A percentile compares a stretch with the other conserved stretches of the same genome.
Conservation (phyloP, 2,113 vertebrate species). For the Nesogale talazaci region DNA sequence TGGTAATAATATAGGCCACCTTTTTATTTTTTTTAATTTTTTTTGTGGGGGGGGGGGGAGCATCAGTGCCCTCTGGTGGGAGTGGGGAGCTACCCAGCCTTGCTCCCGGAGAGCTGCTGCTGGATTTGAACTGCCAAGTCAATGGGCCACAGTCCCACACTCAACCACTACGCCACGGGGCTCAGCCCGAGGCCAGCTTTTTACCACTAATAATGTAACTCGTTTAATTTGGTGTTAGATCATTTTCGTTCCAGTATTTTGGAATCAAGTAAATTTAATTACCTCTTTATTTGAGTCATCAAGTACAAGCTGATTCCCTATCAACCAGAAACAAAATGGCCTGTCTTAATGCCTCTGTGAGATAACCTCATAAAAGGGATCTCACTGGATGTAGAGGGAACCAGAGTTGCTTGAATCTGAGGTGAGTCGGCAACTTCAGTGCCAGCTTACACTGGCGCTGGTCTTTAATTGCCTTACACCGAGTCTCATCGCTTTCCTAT, state of each 20-base stretch:
- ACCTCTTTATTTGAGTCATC: neutral
- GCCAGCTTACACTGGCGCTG: too few relatives aligned
- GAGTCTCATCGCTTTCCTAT: neutral
- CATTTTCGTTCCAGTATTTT: neutral
- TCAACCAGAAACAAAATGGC: neutral
- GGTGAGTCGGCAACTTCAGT: neutral
- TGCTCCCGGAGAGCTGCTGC: too few relatives aligned
- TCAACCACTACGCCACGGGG: too few relatives aligned
- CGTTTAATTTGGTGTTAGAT: neutral
- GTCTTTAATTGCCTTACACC: too few relatives aligned
- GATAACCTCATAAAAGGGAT: neutral
- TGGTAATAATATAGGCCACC: neutral
- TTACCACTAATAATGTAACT: neutral
- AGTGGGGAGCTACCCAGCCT: too few relatives aligned
- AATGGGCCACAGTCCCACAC: too few relatives aligned
- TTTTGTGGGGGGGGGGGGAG: too few relatives aligned
- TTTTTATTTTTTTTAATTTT: too few relatives aligned
- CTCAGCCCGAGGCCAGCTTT: neutral
- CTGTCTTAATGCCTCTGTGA: neutral
- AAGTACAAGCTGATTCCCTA: neutral
- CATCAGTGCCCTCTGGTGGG: too few relatives aligned
- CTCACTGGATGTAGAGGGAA: neutral
- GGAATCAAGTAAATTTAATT: slow-evolving; percentile 1
- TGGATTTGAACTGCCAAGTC: too few relatives aligned
- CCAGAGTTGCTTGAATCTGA: neutral